Evolutionary conservation across 2,888 invertebrate species (phyloP).

Genomic region (Catocala sponsa): DNA sequence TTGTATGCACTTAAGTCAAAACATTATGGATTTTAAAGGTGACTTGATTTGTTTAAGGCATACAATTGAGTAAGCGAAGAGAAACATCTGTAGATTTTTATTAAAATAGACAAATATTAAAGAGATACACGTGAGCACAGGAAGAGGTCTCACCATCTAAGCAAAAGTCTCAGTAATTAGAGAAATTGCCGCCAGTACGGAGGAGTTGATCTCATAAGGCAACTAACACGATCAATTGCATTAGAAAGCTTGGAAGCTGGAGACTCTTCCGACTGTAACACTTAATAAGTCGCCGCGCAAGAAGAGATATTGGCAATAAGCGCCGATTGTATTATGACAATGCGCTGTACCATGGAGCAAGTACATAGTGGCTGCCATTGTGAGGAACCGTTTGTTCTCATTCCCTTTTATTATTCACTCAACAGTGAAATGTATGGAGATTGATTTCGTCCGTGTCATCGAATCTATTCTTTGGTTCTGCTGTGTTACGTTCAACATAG

Average conservation of each 20-base stretch:
- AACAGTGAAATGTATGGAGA: conserved; percentile 68
- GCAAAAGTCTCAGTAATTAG: too few relatives aligned
- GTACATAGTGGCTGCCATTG: conserved; percentile 68
- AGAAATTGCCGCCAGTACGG: too few relatives aligned
- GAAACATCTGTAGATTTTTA: too few relatives aligned
- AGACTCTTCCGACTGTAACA: conserved; percentile 34
- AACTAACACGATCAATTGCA: conserved; percentile 28
- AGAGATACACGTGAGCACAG: too few relatives aligned
- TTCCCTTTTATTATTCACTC: conserved; percentile 61
- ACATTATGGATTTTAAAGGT: too few relatives aligned
- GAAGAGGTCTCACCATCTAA: too few relatives aligned
- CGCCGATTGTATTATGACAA: conserved; percentile 71
- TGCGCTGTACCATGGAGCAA: conserved; percentile 68
- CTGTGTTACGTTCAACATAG: conserved; percentile 20
- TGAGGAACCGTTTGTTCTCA: conserved; percentile 58
- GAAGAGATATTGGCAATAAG: conserved; percentile 60
- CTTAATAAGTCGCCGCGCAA: conserved; percentile 45
- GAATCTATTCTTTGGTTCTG: conserved; percentile 51
- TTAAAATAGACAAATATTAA: too few relatives aligned
- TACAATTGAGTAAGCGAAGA: too few relatives aligned
- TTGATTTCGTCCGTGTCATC: conserved; percentile 65
- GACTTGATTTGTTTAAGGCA: too few relatives aligned
- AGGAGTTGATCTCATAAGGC: conserved; percentile 8
- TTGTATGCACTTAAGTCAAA: too few relatives aligned
- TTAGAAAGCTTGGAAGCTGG: conserved; percentile 31